These are phyloP conservation scores for Marasmarcha lunaedactyla DNA, from an alignment of 2,888 invertebrate species.

Conservation along the genomic window DNA sequence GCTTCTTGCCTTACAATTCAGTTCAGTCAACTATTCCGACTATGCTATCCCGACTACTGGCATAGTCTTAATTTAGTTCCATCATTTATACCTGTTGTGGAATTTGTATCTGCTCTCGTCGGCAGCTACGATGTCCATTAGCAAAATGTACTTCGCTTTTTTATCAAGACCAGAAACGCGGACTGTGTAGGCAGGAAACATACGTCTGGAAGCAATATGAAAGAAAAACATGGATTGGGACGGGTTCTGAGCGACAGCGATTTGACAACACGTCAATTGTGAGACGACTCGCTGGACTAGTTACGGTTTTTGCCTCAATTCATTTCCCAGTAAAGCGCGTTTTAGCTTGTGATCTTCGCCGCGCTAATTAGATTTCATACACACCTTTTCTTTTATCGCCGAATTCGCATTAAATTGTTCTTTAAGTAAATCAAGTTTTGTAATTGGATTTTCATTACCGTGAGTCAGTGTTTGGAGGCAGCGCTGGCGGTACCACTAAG, in stretches of 20 bases:
- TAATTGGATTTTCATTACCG: slow-evolving; percentile 4
- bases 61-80: slow-evolving; percentile 61
- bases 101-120: slow-evolving; percentile 96
- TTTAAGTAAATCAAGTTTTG: not conserved
- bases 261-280: slow-evolving; percentile 65
- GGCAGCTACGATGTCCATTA: slow-evolving; percentile 97
- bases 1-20: slow-evolving; percentile 74
- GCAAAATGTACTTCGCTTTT: slow-evolving; percentile 96
- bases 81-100: slow-evolving; percentile 85
- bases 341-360: slow-evolving; percentile 61
- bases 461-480: not conserved
- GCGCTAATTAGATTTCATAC: slow-evolving; percentile 32
- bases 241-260: slow-evolving; percentile 59
- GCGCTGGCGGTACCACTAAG: slow-evolving; percentile 24
- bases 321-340: slow-evolving; percentile 34
- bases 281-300: slow-evolving; percentile 55
- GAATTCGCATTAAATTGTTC: slow-evolving; percentile 6
- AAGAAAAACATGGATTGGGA: slow-evolving; percentile 66
- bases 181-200: slow-evolving; percentile 98
- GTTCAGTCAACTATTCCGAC: slow-evolving; percentile 19
- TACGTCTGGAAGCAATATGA: slow-evolving; percentile 85
- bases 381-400: slow-evolving; percentile 9
- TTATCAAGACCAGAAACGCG: slow-evolving; percentile 96
- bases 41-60: not conserved
- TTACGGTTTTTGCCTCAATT: slow-evolving; percentile 45